Percentiles rank a stretch among this genome's conserved stretches.
phyloP scores from a whole-genome alignment of 2,888 invertebrate genomes.

The Clunio marinus region DNA sequence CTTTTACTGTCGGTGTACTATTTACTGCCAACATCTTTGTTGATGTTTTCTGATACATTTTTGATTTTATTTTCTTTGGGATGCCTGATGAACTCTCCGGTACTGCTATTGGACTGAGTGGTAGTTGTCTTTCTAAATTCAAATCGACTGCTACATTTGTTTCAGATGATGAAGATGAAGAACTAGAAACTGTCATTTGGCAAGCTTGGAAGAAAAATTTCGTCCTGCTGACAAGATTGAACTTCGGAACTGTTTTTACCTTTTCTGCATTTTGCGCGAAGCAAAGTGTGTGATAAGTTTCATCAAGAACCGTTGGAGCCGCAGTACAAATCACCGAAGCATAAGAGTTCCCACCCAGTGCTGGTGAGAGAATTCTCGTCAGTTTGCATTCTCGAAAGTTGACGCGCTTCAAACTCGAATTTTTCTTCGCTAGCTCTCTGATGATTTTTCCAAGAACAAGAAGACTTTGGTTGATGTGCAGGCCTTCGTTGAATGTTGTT shows the following conservation, averaged over 20 bases:
- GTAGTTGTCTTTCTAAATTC: too few relatives aligned
- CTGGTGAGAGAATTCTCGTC: conserved; percentile 77
- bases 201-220: too few relatives aligned
- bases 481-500: conserved; percentile 75
- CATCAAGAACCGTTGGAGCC: conserved; percentile 74
- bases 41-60: too few relatives aligned
- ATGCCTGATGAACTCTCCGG: too few relatives aligned
- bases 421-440: conserved; percentile 53
- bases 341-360: conserved; percentile 82
- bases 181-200: too few relatives aligned
- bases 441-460: conserved; percentile 75
- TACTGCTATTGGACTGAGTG: too few relatives aligned
- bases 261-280: conserved; percentile 26
- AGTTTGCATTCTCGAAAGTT: conserved; percentile 81
- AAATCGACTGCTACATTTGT: too few relatives aligned
- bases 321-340: conserved; percentile 83
- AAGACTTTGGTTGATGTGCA: conserved; percentile 74
- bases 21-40: too few relatives aligned
- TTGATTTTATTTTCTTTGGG: too few relatives aligned
- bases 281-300: conserved; percentile 59
- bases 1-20: too few relatives aligned
- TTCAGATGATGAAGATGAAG: too few relatives aligned
- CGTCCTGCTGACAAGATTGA: too few relatives aligned
- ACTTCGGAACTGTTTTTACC: not conserved
- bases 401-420: conserved; percentile 45